A percentile compares a stretch with the other conserved stretches of the same genome.
phyloP scores from a whole-genome alignment of 2,113 vertebrate genomes.

The Spea bombifrons region DNA sequence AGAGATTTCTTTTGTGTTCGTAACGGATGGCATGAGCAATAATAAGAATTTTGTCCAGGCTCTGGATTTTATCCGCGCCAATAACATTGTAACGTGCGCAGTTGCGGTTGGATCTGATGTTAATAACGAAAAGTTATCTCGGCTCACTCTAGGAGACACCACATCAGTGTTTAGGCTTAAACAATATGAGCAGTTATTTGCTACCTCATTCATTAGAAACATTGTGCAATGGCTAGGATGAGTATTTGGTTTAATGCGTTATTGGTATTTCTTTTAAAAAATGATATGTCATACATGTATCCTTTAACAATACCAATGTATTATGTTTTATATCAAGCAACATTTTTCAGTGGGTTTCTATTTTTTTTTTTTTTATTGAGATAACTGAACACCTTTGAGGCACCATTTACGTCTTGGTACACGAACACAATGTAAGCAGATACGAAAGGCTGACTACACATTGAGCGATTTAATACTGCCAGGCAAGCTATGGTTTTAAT shows the following conservation, averaged over 20 bases:
- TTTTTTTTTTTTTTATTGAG: no score
- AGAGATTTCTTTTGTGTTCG: conserved; percentile 48
- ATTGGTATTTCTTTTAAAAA: neutral
- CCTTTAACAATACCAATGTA: neutral
- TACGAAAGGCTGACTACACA: no score
- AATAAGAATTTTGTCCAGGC: conserved; percentile 36
- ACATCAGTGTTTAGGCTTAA: conserved; percentile 38
- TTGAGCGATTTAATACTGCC: no score
- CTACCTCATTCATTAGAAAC: conserved; percentile 32
- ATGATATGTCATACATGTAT: neutral
- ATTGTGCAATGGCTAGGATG: conserved; percentile 48
- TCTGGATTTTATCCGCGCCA: conserved; percentile 28
- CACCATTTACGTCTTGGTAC: no score
- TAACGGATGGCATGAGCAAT: conserved; percentile 46
- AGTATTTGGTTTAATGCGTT: neutral
- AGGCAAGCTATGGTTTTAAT: no score
- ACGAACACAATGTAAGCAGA: no score
- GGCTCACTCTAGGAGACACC: conserved; percentile 40
- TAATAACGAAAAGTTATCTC: conserved; percentile 28
- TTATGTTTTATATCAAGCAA: neutral
- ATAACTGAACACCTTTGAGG: no score
- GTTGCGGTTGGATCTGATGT: conserved; percentile 43
- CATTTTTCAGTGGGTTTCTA: neutral
- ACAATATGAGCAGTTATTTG: conserved; percentile 34
- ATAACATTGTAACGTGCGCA: conserved; percentile 41